Evolutionary conservation across 2,888 invertebrate species (phyloP), one percentile per base, ranked within the genome.

Genomic region (Vesta saturnalis): DNA sequence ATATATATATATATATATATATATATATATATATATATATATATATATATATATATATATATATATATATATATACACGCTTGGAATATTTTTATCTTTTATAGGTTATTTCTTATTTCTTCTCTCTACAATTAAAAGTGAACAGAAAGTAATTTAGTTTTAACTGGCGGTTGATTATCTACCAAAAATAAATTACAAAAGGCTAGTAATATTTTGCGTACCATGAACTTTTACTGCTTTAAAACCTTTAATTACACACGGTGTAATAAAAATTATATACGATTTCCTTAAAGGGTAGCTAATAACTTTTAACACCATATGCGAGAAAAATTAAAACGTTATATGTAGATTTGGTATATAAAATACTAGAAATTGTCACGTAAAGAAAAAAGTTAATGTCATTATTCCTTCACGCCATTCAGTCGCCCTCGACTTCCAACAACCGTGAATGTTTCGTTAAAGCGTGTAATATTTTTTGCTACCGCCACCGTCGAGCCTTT

Each of bases 291-390:
- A 63, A 60, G 60, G 68, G 69, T 62, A 68, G 60, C 64, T 62
- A 64, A 70, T 70, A 70, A 70, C 52, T 61, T 55, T 54, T 47
- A 54, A 67, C 67, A 67, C 64, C 70, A 70, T 67, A 47, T 67
- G 67, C 64, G 70, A 67, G 67, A 67, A 67, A 69, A 70, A 70
- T 70, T 70, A 70, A 70, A 70, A 70, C 60, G 62, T 69, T 61
- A 55, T 67, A 65, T 60, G 71, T 68, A 65, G 71, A 71, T 68
- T 68, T 39, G 52, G 18, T 16, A 54, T 30, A 70, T 70, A 70
- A 70, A 70, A 67, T 70, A 70, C 64, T 70, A 61, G 60, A 67
- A 70, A 70, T 64, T 64, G 70, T 70, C 70, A 70, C 67, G 70
- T 67, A 70, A 70, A 65, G 63, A 63, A 64, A 67, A 60, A 56